A percentile compares a stretch with the other conserved stretches of the same genome.
These are phyloP conservation scores for Antheraea assamensis DNA, from an alignment of 2,888 invertebrate genomes.

Conservation along the genomic window DNA sequence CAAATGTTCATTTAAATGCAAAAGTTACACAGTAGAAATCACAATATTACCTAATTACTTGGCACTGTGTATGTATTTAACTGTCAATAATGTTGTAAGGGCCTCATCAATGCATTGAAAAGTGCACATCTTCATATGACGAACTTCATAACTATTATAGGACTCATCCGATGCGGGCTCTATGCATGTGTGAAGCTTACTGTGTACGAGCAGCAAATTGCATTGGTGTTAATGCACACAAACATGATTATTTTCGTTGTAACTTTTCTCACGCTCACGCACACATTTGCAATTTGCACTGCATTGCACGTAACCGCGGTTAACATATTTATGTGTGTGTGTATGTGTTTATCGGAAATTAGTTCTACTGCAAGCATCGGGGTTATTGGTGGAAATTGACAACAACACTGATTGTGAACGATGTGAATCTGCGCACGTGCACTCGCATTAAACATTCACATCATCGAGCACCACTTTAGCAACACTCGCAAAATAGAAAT, in stretches of 20 bases:
- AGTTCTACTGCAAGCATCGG: slow-evolving; percentile 68
- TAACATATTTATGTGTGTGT: too few species aligned
- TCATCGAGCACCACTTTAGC: slow-evolving; percentile 49
- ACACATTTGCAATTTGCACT: slow-evolving; percentile 69
- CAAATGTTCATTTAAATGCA: background rate
- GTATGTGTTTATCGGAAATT: slow-evolving; percentile 76
- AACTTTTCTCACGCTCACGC: slow-evolving; percentile 79
- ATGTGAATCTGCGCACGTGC: slow-evolving; percentile 72
- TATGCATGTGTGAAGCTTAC: slow-evolving; percentile 50
- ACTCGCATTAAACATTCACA: slow-evolving; percentile 67
- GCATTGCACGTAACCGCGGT: slow-evolving; percentile 57
- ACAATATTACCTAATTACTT: slow-evolving; percentile 35
- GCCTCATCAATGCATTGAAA: slow-evolving; percentile 74
- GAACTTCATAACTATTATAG: slow-evolving; percentile 68
- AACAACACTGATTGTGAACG: slow-evolving; percentile 63
- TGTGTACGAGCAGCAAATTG: slow-evolving; percentile 52
- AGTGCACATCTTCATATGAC: slow-evolving; percentile 74
- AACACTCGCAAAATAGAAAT: slow-evolving; percentile 61
- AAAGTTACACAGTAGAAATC: background rate
- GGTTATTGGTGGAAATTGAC: slow-evolving; percentile 72
- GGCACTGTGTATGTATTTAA: slow-evolving; percentile 58
- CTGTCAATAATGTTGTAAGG: slow-evolving; percentile 68
- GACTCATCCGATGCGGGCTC: slow-evolving; percentile 66
- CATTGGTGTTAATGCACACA: slow-evolving; percentile 61
- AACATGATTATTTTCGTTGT: slow-evolving; percentile 65